A percentile compares a stretch with the other conserved stretches of the same genome.
These are phyloP conservation scores for Alloplasta piceator DNA, from an alignment of 2,888 invertebrate genomes.

Conservation along the genomic window DNA sequence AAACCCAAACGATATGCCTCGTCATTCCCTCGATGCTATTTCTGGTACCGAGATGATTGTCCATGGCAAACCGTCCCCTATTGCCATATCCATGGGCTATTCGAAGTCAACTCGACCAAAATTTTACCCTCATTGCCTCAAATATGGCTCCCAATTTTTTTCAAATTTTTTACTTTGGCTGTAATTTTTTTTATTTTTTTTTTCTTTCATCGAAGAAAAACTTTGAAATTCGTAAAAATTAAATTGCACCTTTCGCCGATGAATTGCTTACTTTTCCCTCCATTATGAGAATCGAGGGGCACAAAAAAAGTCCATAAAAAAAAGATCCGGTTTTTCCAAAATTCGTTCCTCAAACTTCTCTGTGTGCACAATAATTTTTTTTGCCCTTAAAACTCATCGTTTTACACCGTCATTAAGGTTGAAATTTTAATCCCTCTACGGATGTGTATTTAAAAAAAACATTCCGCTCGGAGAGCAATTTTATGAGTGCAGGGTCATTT, in stretches of 20 bases:
- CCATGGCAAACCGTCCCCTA: constrained; percentile 35
- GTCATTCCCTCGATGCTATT: constrained; percentile 71
- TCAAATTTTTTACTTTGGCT: neutral
- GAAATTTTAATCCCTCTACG: constrained; percentile 19
- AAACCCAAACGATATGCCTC: constrained; percentile 72
- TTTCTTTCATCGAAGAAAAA: neutral
- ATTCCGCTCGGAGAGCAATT: constrained; percentile 22
- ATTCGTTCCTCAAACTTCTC: neutral
- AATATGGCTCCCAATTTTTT: neutral
- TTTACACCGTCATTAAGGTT: constrained; percentile 15
- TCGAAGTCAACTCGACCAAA: neutral
- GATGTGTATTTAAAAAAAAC: constrained; percentile 45
- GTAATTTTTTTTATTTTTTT: neutral
- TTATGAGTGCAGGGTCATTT: constrained; percentile 47
- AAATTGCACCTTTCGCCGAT: too few relatives aligned
- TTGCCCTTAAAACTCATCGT: constrained; percentile 17
- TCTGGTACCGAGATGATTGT: constrained; percentile 55
- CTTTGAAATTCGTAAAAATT: too few relatives aligned
- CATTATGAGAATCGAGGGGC: too few relatives aligned
- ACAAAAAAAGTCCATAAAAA: neutral
- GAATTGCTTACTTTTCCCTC: too few relatives aligned
- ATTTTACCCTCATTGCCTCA: constrained; percentile 3
- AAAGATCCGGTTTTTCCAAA: constrained; percentile 22
- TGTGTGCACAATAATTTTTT: constrained; percentile 20
- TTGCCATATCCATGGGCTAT: constrained; percentile 9